Evolutionary conservation across 1,140 invertebrate species (phyloP), one percentile per base, ranked within the genome.

Genomic region (Bombus terrestris): DNA sequence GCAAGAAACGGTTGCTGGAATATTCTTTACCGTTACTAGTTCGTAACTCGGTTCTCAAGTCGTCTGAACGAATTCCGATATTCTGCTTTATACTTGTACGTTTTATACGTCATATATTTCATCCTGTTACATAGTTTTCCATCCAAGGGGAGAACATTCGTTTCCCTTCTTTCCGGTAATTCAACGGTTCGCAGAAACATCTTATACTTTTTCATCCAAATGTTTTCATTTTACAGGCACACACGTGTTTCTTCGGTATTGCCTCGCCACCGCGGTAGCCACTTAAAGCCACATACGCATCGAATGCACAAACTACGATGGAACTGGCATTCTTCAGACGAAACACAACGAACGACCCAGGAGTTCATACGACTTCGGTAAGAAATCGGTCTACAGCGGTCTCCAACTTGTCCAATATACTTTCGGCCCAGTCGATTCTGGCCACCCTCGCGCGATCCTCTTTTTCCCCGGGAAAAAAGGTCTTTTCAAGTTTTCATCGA

Each of bases 381-480:
- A 88, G 84, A 86, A 88, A 81, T 79, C 78, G 83, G 18, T 53
- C 39, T 43, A 37, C 43, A 43, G 53, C 68, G 43, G 71, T 76
- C 39, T 77, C 86, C 35, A 88, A 88, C 86, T 88, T 88, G 79
- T 88, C 78, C 86, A 88, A 88, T 88, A 88, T 88, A 88, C 86
- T 88, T 88, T 86, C 72, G 57, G n/a, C 71, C 77, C 37, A 71
- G 73, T 80, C 62, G 71, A 41, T 18, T 43, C 47, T 57, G 35
- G 64, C 77, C 57, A 39, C 66, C 73, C 39, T 13, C 32, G 35
- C 5, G 35, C 57, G 39, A 72, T 41, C 76, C 35, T 25, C 39
- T 75, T 84, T 79, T n/a, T 79, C 73, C 43, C 47, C n/a, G 12
- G 64, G 86, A 85, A 81, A 81, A 62, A 66, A 77, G 64, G 76